Percentiles rank a stretch among this genome's conserved stretches.
phyloP scores from a whole-genome alignment of 2,888 invertebrate species.

The Zonitis immaculata region DNA sequence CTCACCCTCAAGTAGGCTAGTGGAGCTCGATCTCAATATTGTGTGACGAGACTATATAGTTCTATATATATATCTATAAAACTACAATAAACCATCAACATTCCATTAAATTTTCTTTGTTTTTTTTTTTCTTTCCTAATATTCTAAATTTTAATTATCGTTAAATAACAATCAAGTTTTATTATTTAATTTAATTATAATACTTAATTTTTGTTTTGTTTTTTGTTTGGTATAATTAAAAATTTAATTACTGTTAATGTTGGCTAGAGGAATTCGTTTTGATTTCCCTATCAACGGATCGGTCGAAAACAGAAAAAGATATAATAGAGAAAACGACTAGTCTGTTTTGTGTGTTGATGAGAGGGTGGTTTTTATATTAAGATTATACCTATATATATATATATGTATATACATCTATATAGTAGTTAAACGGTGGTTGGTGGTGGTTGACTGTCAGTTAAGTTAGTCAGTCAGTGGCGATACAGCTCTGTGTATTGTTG shows the following conservation, averaged over 20 bases:
- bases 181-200: too few species aligned
- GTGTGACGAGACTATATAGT: slow-evolving; percentile 34
- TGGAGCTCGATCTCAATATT: slow-evolving; percentile 41
- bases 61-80: slow-evolving; percentile 24
- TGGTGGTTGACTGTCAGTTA: neutral
- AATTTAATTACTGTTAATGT: neutral
- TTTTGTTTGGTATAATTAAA: neutral
- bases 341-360: too few species aligned
- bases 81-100: neutral
- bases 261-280: neutral
- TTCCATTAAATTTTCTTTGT: neutral
- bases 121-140: too few species aligned
- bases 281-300: neutral
- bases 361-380: neutral
- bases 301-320: neutral
- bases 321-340: too few species aligned
- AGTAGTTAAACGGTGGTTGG: neutral
- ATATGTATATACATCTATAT: too few species aligned
- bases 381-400: neutral
- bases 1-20: slow-evolving; percentile 37
- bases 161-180: too few species aligned
- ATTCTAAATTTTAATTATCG: too few species aligned
- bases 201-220: too few species aligned
- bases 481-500: neutral
- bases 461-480: neutral